phyloP scores from a whole-genome alignment of 2,797 vertebrate species.

The Knipowitschia caucasica region DNA sequence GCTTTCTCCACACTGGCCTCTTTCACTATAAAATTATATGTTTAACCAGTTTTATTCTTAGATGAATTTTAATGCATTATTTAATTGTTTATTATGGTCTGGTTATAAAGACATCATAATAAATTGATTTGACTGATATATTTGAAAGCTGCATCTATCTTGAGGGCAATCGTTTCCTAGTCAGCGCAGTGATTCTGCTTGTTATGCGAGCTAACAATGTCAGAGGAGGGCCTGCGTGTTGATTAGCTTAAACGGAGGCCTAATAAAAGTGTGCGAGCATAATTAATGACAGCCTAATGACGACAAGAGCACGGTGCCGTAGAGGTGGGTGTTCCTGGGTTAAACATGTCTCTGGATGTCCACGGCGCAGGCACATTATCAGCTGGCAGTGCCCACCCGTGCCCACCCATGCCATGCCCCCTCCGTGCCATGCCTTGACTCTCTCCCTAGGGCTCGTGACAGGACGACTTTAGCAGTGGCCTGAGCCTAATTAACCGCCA shows the following conservation, averaged over 20 bases:
- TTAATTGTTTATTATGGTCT: background rate
- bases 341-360: constrained; percentile 49
- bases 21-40: too few species aligned
- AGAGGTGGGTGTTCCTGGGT: constrained; percentile 44
- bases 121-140: too few species aligned
- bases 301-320: constrained; percentile 36
- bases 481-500: constrained; percentile 75
- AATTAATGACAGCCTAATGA: constrained; percentile 67
- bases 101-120: too few species aligned
- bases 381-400: constrained; percentile 42
- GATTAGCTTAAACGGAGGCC: constrained; percentile 70
- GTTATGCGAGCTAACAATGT: constrained; percentile 72
- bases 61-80: too few species aligned
- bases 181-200: constrained; percentile 48
- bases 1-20: too few species aligned
- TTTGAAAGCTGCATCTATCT: background rate
- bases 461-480: constrained; percentile 53
- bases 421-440: constrained; percentile 54
- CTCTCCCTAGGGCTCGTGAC: constrained; percentile 61
- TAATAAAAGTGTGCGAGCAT: constrained; percentile 63
- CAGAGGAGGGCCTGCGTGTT: constrained; percentile 68
- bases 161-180: background rate
- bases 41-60: too few species aligned
- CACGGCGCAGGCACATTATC: constrained; percentile 60
- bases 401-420: constrained; percentile 49